A percentile compares a stretch with the other conserved stretches of the same genome.
phyloP scores from a whole-genome alignment of 2,797 vertebrate genomes.

The Diceros bicornis region DNA sequence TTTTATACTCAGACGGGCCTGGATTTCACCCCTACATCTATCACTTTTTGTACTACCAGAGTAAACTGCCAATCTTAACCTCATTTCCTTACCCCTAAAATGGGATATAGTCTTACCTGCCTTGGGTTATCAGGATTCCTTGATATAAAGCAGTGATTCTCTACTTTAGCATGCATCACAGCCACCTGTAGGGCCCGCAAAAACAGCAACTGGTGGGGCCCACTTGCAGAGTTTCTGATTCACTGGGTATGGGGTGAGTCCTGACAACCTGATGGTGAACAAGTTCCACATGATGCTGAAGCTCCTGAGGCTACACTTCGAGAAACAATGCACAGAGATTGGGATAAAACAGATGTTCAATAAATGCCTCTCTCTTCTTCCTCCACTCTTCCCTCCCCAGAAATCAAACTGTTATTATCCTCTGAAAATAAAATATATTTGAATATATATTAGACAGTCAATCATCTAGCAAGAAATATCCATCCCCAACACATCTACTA shows the following conservation, averaged over 20 bases:
- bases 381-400: background rate
- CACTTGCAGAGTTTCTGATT: background rate
- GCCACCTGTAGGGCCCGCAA: background rate
- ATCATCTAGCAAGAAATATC: background rate
- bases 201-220: background rate
- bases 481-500: background rate
- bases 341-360: background rate
- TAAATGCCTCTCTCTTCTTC: background rate
- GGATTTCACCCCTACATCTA: background rate
- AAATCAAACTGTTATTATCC: background rate
- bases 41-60: background rate
- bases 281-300: background rate
- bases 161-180: background rate
- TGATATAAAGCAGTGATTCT: background rate
- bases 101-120: background rate
- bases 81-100: background rate
- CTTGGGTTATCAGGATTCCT: background rate
- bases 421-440: background rate
- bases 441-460: background rate
- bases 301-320: background rate
- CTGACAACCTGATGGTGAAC: background rate
- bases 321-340: background rate
- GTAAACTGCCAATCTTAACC: background rate
- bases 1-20: background rate
- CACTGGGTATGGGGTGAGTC: background rate